Conservation (phyloP, 2,888 invertebrate genomes). For the Drosophila greeni region DNA sequence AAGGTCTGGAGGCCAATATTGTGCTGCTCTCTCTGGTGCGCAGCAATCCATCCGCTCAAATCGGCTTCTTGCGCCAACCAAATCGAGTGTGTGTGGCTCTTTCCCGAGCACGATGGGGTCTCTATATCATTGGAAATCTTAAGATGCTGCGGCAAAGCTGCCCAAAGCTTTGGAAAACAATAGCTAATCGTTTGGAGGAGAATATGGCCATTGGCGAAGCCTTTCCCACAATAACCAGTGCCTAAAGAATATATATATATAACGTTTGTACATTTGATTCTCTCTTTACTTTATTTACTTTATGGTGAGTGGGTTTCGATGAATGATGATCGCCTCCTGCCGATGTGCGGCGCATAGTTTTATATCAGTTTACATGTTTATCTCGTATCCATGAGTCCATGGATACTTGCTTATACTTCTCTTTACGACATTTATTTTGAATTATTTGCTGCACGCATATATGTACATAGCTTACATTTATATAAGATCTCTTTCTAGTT, state of each 20-base stretch:
- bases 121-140: conserved; percentile 88
- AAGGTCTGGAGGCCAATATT: conserved; percentile 89
- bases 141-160: conserved; percentile 80
- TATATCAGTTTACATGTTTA: conserved; percentile 11
- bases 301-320: conserved; percentile 35
- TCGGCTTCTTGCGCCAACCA: conserved; percentile 85
- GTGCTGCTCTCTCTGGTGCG: conserved; percentile 89
- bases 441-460: conserved; percentile 28
- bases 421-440: conserved; percentile 32
- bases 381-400: conserved; percentile 1
- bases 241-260: neutral
- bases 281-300: conserved; percentile 36
- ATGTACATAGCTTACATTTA: conserved; percentile 28
- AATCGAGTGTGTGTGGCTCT: conserved; percentile 89
- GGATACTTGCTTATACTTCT: no score
- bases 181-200: conserved; percentile 78
- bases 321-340: conserved; percentile 30
- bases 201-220: conserved; percentile 81
- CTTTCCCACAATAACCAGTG: conserved; percentile 67
- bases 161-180: conserved; percentile 80
- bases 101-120: conserved; percentile 85
- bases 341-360: conserved; percentile 23
- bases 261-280: conserved; percentile 17
- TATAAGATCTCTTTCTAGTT: conserved; percentile 13
- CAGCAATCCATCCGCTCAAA: conserved; percentile 83